Evolutionary conservation across 2,113 vertebrate genomes (phyloP), one percentile per base, ranked within the genome.

Genomic region (Nothobranchius kuhntae): DNA sequence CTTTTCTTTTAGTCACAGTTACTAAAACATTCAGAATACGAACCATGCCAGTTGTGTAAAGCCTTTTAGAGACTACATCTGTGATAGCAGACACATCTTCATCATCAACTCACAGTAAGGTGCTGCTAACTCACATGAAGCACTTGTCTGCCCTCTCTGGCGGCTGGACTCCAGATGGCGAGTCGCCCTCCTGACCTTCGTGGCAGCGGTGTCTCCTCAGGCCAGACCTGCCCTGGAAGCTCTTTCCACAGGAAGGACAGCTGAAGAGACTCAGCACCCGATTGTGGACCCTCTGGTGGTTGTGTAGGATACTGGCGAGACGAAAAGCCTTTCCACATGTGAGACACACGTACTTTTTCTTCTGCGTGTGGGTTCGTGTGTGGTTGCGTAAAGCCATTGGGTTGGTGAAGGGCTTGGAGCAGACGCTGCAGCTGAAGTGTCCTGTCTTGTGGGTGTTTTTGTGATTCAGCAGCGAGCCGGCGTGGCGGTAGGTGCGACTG

Each of bases 261-360:
- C 86, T 86, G 86, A 94, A 93, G 74, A 91, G 90, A 40, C 84
- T 89, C 1, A 71, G 76, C 17, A 46, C 80, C n/a, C 85, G 82
- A 45, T 73, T 75, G 81, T 94, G 95, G 73, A 91, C 73, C 83
- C 91, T 92, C 73, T 93, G 89, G 77, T 96, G 94, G 82, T 92
- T 93, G 73, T 91, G 89, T 26, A 95, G 92, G 67, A 95, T 91
- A 26, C 86, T 92, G 44, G 92, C 93, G 21, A 91, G 90, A 52
- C 92, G 92, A 78, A 95, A 95, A 45, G 92, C 89, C 81, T 94
- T 91, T 6, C 94, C 93, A 6, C 95, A 95, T 0, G 93, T 92
- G 26, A 84, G 79, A 61, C 95, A 94, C 48, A 86, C 84, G 15
- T 91, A 92, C 75, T 89, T 90, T 53, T 94, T 95, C 78, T 92